Base-by-base conservation (phyloP, 2,888 invertebrate genomes). In the Drosophila setosimentum region DNA sequence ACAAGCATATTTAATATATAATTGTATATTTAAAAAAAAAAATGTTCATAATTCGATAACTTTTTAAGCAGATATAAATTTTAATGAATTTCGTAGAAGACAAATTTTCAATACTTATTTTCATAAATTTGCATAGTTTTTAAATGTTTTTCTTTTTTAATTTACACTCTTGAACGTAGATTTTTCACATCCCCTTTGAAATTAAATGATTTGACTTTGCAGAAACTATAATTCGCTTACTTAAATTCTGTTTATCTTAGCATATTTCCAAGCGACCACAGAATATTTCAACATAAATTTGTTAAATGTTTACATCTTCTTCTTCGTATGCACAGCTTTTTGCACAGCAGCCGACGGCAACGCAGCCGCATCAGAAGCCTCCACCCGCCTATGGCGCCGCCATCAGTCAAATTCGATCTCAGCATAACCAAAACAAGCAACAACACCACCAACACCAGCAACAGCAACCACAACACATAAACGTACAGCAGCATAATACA, bases 401-500 rank as follows among this genome's bases (percentile, higher is more conserved):
- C 87, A 92, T 93, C 83, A 93, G 92, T 91, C 93, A 93, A 92
- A 91, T 93, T 81, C 86, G 93, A 93, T 93, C 93, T 92, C 93
- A 92, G 87, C 91, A 93, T 82, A 92, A 91, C 91, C 93, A 92
- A 92, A 92, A 87, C 67, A 90, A 92, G 54, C 89, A 91, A 51
- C 80, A 77, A n/a, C 76, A 79, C 13, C 76, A 74, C 1, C 70
- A 65, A 0, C 63, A 62, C 0, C 73, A 68, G 0, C 76, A 76
- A 16, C 79, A 63, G 21, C 87, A 70, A 33, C 73, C 65, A 4
- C 71, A 77, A 55, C 75, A 78, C n/a, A 40, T 89, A 37, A 60
- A 32, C 61, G 49, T 78, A 50, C 89, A 90, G 45, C 89, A 90
- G 58, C 86, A 78, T 57, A 87, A 55, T 24, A 37, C 83, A 53